phyloP scores from a whole-genome alignment of 2,888 invertebrate genomes.

The Nephrotoma guestfalica region DNA sequence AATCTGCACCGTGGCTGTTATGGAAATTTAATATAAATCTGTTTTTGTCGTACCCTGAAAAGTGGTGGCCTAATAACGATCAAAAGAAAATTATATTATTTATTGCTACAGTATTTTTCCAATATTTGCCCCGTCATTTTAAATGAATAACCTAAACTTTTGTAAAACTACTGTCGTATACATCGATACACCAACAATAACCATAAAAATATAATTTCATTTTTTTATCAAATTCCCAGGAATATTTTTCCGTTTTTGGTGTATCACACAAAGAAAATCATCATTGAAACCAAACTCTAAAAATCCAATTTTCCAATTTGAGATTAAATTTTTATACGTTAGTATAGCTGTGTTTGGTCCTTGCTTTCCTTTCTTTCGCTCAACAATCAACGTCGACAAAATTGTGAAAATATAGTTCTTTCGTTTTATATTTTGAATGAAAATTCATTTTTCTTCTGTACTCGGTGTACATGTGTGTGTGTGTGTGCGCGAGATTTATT shows the following conservation, averaged over 20 bases:
- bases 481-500: no score
- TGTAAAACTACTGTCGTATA: no score
- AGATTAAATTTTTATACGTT: background rate
- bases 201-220: background rate
- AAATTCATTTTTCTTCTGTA: background rate
- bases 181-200: background rate
- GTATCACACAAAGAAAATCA: background rate
- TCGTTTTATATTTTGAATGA: background rate
- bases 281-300: background rate
- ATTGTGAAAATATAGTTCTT: background rate
- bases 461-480: background rate
- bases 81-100: no score
- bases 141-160: no score
- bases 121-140: no score
- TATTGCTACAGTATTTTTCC: no score
- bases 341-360: background rate
- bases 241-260: background rate
- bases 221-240: background rate
- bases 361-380: background rate
- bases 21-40: no score
- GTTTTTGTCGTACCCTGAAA: no score
- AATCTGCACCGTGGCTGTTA: no score
- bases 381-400: background rate
- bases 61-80: no score
- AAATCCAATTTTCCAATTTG: background rate